Percentiles rank a stretch among this genome's conserved stretches.
These are phyloP conservation scores for Darwinula stevensoni DNA, from an alignment of 2,888 invertebrate species.

Conservation along the genomic window DNA sequence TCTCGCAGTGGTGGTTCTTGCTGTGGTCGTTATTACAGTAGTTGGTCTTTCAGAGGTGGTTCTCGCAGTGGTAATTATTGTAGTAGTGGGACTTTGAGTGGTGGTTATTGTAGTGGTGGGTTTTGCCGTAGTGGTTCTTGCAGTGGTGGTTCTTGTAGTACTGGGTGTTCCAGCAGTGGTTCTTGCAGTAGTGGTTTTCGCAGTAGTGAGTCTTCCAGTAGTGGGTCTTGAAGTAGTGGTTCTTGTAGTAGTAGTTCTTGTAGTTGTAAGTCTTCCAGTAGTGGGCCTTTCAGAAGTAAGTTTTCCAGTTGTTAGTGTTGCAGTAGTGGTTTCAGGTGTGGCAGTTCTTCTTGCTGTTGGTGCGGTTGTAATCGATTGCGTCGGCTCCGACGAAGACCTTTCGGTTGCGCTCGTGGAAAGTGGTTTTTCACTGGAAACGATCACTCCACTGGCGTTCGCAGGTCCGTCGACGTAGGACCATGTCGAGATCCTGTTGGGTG, in stretches of 20 bases:
- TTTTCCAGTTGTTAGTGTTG: not conserved
- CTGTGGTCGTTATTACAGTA: not conserved
- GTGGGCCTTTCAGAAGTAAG: not conserved
- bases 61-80: not conserved
- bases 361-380: not conserved
- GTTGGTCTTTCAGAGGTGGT: not conserved
- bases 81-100: not conserved
- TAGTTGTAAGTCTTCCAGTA: not conserved
- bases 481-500: too few relatives aligned
- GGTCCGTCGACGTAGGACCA: too few relatives aligned
- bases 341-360: not conserved
- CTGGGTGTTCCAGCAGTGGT: not conserved
- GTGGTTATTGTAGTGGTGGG: not conserved
- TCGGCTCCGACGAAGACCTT: not conserved
- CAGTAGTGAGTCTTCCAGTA: not conserved
- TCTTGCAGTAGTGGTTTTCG: not conserved
- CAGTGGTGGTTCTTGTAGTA: not conserved
- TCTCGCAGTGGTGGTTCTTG: constrained; percentile 1
- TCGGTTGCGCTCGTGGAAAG: too few relatives aligned
- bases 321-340: not conserved
- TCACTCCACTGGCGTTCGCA: too few relatives aligned
- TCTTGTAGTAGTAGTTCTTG: not conserved
- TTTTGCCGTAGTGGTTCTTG: not conserved
- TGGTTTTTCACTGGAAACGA: too few relatives aligned
- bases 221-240: not conserved